These are phyloP conservation scores for Eleginops maclovinus DNA, from an alignment of 2,113 vertebrate species.

Conservation along the genomic window DNA sequence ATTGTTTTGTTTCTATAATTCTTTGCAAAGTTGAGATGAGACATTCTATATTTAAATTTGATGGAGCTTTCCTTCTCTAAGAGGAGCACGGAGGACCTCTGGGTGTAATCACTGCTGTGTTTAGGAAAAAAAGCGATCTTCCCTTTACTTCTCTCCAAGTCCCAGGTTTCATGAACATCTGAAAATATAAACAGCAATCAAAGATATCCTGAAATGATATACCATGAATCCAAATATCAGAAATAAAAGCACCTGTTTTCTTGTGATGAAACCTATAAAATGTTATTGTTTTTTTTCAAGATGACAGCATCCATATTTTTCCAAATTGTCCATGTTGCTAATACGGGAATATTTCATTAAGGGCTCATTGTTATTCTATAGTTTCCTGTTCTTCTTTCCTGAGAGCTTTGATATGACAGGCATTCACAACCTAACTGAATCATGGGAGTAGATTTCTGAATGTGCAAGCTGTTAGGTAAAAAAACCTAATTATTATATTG, in stretches of 20 bases:
- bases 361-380: background rate
- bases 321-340: background rate
- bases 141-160: background rate
- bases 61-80: background rate
- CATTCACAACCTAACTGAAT: background rate
- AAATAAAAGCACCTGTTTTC: background rate
- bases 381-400: background rate
- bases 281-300: background rate
- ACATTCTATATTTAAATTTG: background rate
- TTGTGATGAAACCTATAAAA: background rate
- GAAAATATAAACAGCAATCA: background rate
- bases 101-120: background rate
- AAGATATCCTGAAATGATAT: background rate
- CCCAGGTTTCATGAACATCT: background rate
- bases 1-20: background rate
- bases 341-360: slow-evolving; percentile 5
- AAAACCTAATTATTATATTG: background rate
- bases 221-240: background rate
- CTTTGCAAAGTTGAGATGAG: background rate
- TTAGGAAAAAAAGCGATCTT: background rate
- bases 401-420: background rate
- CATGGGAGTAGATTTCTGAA: background rate
- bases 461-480: background rate
- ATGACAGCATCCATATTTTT: background rate
- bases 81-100: slow-evolving; percentile 16